Percentiles rank a stretch among this genome's conserved stretches.
These are phyloP conservation scores for Neoitamus cyanurus DNA, from an alignment of 2,888 invertebrate species.

Conservation along the genomic window DNA sequence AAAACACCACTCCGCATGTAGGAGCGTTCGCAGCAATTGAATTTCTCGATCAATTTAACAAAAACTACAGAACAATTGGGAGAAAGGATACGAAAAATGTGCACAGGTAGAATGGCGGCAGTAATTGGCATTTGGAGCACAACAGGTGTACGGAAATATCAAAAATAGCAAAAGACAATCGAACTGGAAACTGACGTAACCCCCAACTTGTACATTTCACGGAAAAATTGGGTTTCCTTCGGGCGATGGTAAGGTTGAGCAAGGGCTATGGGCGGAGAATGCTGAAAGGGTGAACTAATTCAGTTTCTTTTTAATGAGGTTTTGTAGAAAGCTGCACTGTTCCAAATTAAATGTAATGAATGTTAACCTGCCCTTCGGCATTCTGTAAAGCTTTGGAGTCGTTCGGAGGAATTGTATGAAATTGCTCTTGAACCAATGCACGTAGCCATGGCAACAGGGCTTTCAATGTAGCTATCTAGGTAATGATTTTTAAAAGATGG, in stretches of 20 bases:
- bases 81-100: neutral
- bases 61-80: slow-evolving; percentile 43
- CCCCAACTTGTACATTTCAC: neutral
- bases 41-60: slow-evolving; percentile 50
- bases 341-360: neutral
- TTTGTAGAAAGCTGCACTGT: neutral
- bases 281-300: neutral
- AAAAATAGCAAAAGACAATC: neutral
- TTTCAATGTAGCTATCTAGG: no score
- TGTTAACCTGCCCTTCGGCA: neutral
- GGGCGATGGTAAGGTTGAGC: neutral
- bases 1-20: neutral
- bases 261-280: neutral
- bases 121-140: slow-evolving; percentile 31
- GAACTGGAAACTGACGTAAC: slow-evolving; percentile 6
- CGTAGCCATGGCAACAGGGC: neutral
- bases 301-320: neutral
- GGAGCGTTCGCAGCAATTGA: slow-evolving; percentile 24
- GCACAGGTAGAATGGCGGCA: neutral
- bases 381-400: neutral
- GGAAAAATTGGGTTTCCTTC: slow-evolving; percentile 12
- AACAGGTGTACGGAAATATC: slow-evolving; percentile 28
- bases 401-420: neutral
- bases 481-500: no score
- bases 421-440: neutral